A percentile compares a stretch with the other conserved stretches of the same genome.
Conservation (phyloP, 2,888 invertebrate genomes). For the Lomographa bimaculata region DNA sequence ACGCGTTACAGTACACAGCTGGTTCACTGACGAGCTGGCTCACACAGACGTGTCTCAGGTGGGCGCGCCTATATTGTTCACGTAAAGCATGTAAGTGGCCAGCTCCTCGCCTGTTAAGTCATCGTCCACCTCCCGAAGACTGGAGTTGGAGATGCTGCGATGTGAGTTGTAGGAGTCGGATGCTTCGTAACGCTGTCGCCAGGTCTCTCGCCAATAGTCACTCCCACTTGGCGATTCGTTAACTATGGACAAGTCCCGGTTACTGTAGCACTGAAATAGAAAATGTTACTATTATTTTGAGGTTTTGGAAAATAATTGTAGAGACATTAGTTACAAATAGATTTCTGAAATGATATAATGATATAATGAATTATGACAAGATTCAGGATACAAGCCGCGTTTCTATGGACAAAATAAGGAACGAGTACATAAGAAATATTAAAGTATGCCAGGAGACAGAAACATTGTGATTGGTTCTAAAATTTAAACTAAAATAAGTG, state of each 20-base stretch:
- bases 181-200: conserved; percentile 55
- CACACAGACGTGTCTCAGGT: conserved; percentile 72
- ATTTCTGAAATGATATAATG: too few relatives aligned
- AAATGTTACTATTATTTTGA: background rate
- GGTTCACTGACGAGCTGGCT: conserved; percentile 4
- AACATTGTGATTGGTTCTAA: too few relatives aligned
- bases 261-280: conserved; percentile 59
- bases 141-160: conserved; percentile 88
- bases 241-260: conserved; percentile 62
- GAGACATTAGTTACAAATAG: too few relatives aligned
- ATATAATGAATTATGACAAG: too few relatives aligned
- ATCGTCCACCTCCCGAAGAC: conserved; percentile 88
- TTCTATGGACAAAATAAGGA: too few relatives aligned
- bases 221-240: conserved; percentile 66
- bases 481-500: too few relatives aligned
- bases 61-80: conserved; percentile 79
- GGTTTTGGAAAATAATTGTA: background rate
- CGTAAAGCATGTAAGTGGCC: conserved; percentile 87
- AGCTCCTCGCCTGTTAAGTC: conserved; percentile 87
- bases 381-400: too few relatives aligned
- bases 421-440: too few relatives aligned
- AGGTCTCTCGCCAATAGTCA: conserved; percentile 62
- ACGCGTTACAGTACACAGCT: too few relatives aligned
- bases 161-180: conserved; percentile 76
- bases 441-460: too few relatives aligned